Evolutionary conservation across 37 sponge, comb jelly and placozoan species (phyloP).

Genomic region (Chondrosia reniformis): DNA sequence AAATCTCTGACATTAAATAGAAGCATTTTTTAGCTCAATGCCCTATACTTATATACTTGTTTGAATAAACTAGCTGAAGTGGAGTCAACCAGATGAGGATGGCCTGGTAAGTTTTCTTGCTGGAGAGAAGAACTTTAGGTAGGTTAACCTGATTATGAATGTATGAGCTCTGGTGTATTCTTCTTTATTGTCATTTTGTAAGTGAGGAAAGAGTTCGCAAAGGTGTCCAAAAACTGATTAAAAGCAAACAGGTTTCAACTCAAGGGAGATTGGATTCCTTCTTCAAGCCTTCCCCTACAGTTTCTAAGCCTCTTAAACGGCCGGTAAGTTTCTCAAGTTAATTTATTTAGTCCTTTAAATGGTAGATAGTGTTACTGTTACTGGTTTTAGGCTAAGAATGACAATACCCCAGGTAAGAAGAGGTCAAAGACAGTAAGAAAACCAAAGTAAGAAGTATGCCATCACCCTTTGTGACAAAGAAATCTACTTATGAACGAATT

Average conservation of each 20-base stretch:
- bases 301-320: slow-evolving; percentile 51
- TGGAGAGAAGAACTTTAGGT: slow-evolving; percentile 84
- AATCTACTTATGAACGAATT: too few relatives aligned
- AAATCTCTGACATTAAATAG: too few relatives aligned
- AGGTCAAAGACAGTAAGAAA: too few relatives aligned
- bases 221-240: slow-evolving; percentile 78
- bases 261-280: slow-evolving; percentile 94
- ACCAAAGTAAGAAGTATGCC: too few relatives aligned
- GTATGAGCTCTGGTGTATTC: background rate
- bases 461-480: too few relatives aligned
- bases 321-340: slow-evolving; percentile 40
- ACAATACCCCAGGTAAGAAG: too few relatives aligned
- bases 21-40: too few relatives aligned
- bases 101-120: slow-evolving; percentile 86
- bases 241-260: slow-evolving; percentile 74
- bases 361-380: too few relatives aligned
- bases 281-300: slow-evolving; percentile 81
- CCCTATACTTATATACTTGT: background rate
- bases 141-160: background rate
- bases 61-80: slow-evolving; percentile 64
- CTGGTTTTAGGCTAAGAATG: too few relatives aligned
- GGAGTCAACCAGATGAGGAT: slow-evolving; percentile 83
- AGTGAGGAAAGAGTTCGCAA: slow-evolving; percentile 91
- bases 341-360: too few relatives aligned
- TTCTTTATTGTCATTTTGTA: background rate